Base-by-base conservation (phyloP, 92 coral and sea anemone genomes). In the Zoanthus solanderi region DNA sequence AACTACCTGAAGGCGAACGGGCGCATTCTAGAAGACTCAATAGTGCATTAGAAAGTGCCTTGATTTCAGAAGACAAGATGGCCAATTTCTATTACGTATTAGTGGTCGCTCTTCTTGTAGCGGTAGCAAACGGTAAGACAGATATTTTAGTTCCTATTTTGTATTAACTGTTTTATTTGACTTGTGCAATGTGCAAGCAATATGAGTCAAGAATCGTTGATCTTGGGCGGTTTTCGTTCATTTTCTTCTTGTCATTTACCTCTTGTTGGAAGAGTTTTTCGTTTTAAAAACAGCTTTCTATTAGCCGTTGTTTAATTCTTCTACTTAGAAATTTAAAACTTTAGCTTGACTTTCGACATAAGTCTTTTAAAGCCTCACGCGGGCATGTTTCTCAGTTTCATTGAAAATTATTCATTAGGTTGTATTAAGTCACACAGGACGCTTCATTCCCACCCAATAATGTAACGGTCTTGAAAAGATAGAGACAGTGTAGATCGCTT, bases 51-150 rank as follows among this genome's bases (percentile, higher is more conserved):
- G 78, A 44, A 48, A 74, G 29, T 16, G 53, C 54, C 45, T 47
- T 46, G 54, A 42, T 23, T 74, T 74, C 18, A 42, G 10, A 42
- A 45, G n/a, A 31, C 54, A 45, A 46, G 53, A 74, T 74, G 78
- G 78, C 78, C 78, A 11, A 8, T n/a, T 74, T 13, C 7, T 53
- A 31, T 48, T 16, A 42, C 30, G 78, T 12, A 23, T 45, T 23
- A 6, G 57, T 44, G 13, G 54, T 45, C 15, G 78, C 53, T 74
- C 17, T 74, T 11, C 78, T 74, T 34, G 53, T 74, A n/a, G 23
- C 53, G 8, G 78, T 29, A 9, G 78, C 78, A 3, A 15, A 74
- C 78, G 78, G 78, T 74, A 74, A 74, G 78, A 45, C 50, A 74
- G 78, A 37, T 7, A 1, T 74, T 44, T 74, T 71, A 12, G 6